Percentiles rank a stretch among this genome's conserved stretches.
Conservation (phyloP, 2,888 invertebrate species). For the Cancer borealis region DNA sequence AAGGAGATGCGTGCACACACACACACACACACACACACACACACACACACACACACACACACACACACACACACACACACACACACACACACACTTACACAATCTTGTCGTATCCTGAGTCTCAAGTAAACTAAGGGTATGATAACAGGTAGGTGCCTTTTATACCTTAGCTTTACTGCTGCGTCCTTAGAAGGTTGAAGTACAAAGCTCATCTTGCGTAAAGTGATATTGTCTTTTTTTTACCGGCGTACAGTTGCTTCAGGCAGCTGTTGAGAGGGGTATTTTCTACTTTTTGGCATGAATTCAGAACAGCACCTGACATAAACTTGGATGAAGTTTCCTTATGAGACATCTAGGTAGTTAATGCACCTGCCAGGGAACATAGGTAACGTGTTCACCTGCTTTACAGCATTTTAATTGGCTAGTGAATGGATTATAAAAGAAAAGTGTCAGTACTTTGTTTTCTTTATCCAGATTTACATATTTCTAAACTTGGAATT, state of each 20-base stretch:
- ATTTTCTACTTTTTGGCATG: slow-evolving; percentile 24
- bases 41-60: slow-evolving; percentile 52
- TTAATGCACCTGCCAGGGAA: neutral
- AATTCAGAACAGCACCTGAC: slow-evolving; percentile 9
- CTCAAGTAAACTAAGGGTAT: slow-evolving; percentile 65
- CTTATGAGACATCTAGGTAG: neutral
- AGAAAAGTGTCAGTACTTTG: neutral
- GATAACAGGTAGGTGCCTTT: neutral
- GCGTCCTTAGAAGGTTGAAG: neutral
- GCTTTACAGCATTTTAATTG: neutral
- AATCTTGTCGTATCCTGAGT: slow-evolving; percentile 62
- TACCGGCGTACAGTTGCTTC: neutral
- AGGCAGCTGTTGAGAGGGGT: neutral
- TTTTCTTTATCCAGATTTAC: neutral
- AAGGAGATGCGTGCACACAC: neutral
- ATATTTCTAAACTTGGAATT: neutral
- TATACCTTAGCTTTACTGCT: neutral
- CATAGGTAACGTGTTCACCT: neutral
- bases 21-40: slow-evolving; percentile 50
- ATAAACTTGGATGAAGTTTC: neutral
- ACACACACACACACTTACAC: slow-evolving; percentile 46
- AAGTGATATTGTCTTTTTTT: slow-evolving; percentile 3
- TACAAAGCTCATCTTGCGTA: neutral
- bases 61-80: slow-evolving; percentile 43
- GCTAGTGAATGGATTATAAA: neutral